phyloP scores from a whole-genome alignment of 2,888 invertebrate species.

The Drosophila falleni region DNA sequence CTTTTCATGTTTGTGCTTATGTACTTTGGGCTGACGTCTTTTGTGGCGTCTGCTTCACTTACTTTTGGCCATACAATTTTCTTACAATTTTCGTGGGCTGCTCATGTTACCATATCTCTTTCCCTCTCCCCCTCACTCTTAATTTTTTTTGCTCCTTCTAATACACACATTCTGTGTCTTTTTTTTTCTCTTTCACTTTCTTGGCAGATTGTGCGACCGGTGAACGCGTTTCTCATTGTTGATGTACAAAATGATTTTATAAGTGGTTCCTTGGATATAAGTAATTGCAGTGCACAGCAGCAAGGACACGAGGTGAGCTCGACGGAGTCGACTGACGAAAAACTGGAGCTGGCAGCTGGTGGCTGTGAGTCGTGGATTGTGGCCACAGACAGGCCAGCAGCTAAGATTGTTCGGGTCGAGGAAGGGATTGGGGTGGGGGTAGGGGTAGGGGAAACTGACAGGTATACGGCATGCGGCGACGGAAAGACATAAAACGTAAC shows the following conservation, averaged over 20 bases:
- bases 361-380: slow-evolving; percentile 48
- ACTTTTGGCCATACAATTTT: slow-evolving; percentile 75
- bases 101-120: slow-evolving; percentile 60
- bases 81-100: slow-evolving; percentile 67
- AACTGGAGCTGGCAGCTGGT: slow-evolving; percentile 46
- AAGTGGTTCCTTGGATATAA: slow-evolving; percentile 96
- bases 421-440: not conserved
- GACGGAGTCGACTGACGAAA: slow-evolving; percentile 30
- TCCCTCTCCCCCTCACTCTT: slow-evolving; percentile 17
- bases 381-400: slow-evolving; percentile 68
- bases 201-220: slow-evolving; percentile 92
- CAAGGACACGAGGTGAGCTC: slow-evolving; percentile 91
- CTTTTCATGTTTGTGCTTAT: slow-evolving; percentile 67
- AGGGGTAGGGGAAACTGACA: slow-evolving; percentile 23
- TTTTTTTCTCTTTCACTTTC: slow-evolving; percentile 61
- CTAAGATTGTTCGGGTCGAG: slow-evolving; percentile 16
- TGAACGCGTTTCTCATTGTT: slow-evolving; percentile 95
- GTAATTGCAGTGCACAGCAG: slow-evolving; percentile 96
- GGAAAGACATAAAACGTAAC: slow-evolving; percentile 79
- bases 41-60: slow-evolving; percentile 76
- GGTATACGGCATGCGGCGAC: slow-evolving; percentile 64
- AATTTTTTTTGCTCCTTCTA: slow-evolving; percentile 28
- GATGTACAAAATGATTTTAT: slow-evolving; percentile 99
- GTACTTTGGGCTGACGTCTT: slow-evolving; percentile 61
- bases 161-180: slow-evolving; percentile 27